Conservation (phyloP, 92 coral and sea anemone species). For the Siderastrea radians region DNA sequence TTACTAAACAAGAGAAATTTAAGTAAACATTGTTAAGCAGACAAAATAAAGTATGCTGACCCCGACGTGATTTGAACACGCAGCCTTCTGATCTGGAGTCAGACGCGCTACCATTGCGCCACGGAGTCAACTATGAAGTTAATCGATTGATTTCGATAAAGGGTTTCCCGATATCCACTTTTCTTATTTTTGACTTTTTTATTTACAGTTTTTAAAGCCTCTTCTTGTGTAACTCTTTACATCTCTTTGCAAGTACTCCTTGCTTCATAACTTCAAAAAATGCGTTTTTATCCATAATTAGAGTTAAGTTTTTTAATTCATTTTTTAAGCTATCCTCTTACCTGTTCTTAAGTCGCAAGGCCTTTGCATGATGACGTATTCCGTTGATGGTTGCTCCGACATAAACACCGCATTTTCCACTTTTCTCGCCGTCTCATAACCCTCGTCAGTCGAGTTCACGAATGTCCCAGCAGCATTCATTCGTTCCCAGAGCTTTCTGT, state of each 20-base stretch:
- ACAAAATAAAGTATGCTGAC: background rate
- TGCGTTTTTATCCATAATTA: no score
- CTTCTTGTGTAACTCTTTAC: no score
- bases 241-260: no score
- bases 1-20: no score
- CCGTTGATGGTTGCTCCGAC: conserved; percentile 79
- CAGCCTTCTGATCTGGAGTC: no score
- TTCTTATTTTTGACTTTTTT: no score
- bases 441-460: conserved; percentile 64
- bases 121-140: no score
- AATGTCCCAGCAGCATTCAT: conserved; percentile 66
- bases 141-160: background rate
- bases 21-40: background rate
- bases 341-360: conserved; percentile 85
- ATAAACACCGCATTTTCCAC: conserved; percentile 73
- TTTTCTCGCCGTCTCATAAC: conserved; percentile 64
- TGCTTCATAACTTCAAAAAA: no score
- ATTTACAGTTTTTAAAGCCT: no score
- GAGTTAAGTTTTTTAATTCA: background rate
- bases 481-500: conserved; percentile 75
- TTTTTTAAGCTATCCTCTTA: background rate
- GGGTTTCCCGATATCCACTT: no score
- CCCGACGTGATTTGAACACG: no score
- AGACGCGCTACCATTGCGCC: no score
- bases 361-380: conserved; percentile 74